phyloP scores from a whole-genome alignment of 1,140 invertebrate genomes.

The Tyrophagus putrescentiae region DNA sequence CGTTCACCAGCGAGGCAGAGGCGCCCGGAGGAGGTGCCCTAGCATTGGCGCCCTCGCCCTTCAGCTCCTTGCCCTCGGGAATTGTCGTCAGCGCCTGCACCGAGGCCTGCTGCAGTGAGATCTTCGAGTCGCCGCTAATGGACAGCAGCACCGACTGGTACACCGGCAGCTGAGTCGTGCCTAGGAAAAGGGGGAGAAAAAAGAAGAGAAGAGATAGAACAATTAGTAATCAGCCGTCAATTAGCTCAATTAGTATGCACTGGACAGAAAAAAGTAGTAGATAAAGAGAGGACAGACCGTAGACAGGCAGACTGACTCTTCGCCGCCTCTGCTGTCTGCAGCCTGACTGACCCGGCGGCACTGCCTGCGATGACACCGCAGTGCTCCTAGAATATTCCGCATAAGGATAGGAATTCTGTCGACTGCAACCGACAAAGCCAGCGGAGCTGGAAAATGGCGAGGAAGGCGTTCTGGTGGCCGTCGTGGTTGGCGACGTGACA shows the following conservation, averaged over 20 bases:
- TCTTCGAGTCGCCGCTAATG: slow-evolving; percentile 21
- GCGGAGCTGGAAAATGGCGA: neutral
- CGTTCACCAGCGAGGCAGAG: too few species aligned
- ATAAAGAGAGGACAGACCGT: neutral
- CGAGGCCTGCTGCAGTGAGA: slow-evolving; percentile 19
- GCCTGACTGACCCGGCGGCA: neutral
- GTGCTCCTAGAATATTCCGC: neutral
- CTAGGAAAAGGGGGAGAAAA: slow-evolving; percentile 2
- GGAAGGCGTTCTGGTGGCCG: neutral
- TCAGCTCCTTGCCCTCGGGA: slow-evolving; percentile 13
- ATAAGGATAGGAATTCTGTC: neutral
- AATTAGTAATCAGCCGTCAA: too few species aligned
- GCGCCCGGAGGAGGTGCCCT: neutral
- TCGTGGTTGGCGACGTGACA: neutral
- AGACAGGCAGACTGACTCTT: neutral
- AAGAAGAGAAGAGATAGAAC: too few species aligned
- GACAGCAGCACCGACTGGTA: slow-evolving; percentile 17
- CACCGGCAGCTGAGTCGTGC: neutral
- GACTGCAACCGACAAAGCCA: too few species aligned
- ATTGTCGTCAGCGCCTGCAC: slow-evolving; percentile 12
- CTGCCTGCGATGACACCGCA: neutral
- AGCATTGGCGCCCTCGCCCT: neutral
- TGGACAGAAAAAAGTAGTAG: neutral
- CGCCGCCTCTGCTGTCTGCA: neutral
- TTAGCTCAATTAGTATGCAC: too few species aligned